Percentiles rank a stretch among this genome's conserved stretches.
These are phyloP conservation scores for Epicauta chinensis DNA, from an alignment of 1,140 invertebrate species.

Conservation along the genomic window DNA sequence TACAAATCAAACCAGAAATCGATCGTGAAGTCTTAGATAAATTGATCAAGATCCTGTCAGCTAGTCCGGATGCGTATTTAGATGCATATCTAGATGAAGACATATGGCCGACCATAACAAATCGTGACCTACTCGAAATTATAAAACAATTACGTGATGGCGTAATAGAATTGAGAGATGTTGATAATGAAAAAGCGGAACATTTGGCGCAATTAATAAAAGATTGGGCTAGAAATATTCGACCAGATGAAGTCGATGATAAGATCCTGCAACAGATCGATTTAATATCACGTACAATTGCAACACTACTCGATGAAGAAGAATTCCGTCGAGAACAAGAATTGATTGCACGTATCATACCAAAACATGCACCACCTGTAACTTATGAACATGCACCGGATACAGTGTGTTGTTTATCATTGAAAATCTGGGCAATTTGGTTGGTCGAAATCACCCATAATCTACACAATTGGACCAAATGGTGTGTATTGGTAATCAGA, in stretches of 20 bases:
- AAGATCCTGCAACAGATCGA: constrained; percentile 26
- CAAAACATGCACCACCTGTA: constrained; percentile 27
- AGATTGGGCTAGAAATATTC: constrained; percentile 26
- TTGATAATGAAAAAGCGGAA: neutral
- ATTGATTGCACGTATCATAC: constrained; percentile 7
- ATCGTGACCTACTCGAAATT: constrained; percentile 21
- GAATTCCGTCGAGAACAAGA: neutral
- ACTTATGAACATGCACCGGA: constrained; percentile 30
- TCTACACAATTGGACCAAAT: constrained; percentile 36
- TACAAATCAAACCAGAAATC: too few species aligned
- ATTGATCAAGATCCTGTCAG: constrained; percentile 19
- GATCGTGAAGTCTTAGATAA: constrained; percentile 13
- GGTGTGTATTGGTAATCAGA: constrained; percentile 29
- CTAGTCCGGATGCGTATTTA: constrained; percentile 20
- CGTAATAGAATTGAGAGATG: neutral
- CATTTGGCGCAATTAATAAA: constrained; percentile 27
- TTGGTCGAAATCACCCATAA: constrained; percentile 33
- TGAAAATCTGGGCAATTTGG: constrained; percentile 36
- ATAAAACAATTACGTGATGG: constrained; percentile 15
- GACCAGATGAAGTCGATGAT: constrained; percentile 27
- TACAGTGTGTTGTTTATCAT: constrained; percentile 31
- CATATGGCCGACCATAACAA: constrained; percentile 20
- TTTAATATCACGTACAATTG: constrained; percentile 15
- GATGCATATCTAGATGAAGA: constrained; percentile 10
- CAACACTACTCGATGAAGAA: too few species aligned